phyloP scores from a whole-genome alignment of 2,888 invertebrate species.

The Tyria jacobaeae region DNA sequence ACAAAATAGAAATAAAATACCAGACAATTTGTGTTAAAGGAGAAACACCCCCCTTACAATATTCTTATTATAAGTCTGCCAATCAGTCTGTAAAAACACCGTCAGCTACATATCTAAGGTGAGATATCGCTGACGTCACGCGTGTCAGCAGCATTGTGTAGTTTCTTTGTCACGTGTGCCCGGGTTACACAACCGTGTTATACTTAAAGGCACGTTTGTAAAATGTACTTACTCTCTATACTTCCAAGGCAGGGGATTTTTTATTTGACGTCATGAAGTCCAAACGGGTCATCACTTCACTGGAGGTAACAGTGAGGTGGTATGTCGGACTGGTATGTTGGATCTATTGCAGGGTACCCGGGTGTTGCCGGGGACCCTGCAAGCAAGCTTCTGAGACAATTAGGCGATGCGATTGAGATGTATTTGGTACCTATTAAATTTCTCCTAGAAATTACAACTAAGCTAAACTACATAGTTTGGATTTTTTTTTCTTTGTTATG shows the following conservation, averaged over 20 bases:
- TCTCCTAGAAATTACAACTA: neutral
- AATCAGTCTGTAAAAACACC: constrained; percentile 1
- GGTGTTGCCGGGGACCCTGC: too few species aligned
- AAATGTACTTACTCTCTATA: constrained; percentile 15
- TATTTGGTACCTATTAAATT: neutral
- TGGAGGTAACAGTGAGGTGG: too few species aligned
- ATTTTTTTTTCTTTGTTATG: too few species aligned
- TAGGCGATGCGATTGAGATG: neutral
- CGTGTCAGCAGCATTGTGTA: constrained; percentile 35
- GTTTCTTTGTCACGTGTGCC: constrained; percentile 38
- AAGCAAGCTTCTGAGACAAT: too few species aligned
- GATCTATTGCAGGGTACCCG: too few species aligned
- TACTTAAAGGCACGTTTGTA: constrained; percentile 44
- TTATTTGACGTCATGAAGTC: too few species aligned
- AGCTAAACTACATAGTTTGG: too few species aligned
- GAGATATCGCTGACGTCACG: constrained; percentile 35
- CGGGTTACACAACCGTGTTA: constrained; percentile 41
- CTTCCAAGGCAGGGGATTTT: too few species aligned
- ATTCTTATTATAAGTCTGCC: neutral
- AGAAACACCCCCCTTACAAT: neutral
- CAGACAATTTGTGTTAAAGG: too few species aligned
- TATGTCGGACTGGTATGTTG: too few species aligned
- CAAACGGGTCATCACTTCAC: too few species aligned
- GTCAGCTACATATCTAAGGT: constrained; percentile 1
- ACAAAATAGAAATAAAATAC: too few species aligned